A percentile compares a stretch with the other conserved stretches of the same genome.
phyloP scores from a whole-genome alignment of 2,888 invertebrate genomes.

The Hylaea fasciaria region DNA sequence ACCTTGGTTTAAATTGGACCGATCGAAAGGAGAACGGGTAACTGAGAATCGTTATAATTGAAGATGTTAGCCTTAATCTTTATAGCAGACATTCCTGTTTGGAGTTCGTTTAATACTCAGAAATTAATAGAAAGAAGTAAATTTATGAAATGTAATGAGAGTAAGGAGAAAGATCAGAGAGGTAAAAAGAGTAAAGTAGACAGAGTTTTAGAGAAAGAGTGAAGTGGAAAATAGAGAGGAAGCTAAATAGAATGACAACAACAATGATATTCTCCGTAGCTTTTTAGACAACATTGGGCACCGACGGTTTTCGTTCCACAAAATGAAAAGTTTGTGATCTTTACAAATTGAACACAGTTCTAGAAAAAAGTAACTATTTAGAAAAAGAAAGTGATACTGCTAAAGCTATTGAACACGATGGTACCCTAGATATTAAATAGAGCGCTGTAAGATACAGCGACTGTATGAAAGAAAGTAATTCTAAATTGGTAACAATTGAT shows the following conservation, averaged over 20 bases:
- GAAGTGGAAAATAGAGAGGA: too few species aligned
- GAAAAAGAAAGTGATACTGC: conserved; percentile 33
- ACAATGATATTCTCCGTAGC: too few species aligned
- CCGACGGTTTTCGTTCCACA: too few species aligned
- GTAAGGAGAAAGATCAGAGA: too few species aligned
- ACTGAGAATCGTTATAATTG: conserved; percentile 35
- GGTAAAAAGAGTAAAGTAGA: too few species aligned
- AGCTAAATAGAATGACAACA: too few species aligned
- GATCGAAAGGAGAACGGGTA: conserved; percentile 48
- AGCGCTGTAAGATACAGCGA: conserved; percentile 33
- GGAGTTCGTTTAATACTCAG: background rate
- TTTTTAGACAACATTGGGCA: too few species aligned
- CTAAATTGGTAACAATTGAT: conserved; percentile 54
- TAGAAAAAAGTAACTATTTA: conserved; percentile 13
- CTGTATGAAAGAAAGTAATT: conserved; percentile 42
- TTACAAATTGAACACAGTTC: background rate
- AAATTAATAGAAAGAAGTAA: too few species aligned
- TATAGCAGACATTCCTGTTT: background rate
- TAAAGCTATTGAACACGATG: conserved; percentile 28
- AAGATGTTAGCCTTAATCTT: conserved; percentile 5
- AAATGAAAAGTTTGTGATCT: too few species aligned
- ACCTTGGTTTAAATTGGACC: conserved; percentile 69
- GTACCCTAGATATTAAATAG: conserved; percentile 34
- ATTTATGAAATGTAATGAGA: too few species aligned
- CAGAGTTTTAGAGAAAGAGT: too few species aligned